These are phyloP conservation scores for Nannospalax galili DNA, from an alignment of 2,113 vertebrate species.

Conservation along the genomic window DNA sequence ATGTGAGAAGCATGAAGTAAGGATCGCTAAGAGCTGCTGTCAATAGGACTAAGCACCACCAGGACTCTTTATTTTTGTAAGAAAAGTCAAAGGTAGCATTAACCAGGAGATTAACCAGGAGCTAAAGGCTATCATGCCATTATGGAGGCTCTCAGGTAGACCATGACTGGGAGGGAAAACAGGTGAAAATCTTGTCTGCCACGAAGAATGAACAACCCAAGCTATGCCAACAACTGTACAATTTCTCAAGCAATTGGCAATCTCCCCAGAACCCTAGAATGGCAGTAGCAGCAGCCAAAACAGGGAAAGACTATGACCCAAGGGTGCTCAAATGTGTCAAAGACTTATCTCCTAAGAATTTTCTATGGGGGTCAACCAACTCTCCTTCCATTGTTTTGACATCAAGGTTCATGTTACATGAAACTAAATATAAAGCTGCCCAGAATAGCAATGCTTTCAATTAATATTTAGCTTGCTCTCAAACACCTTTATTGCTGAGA, in stretches of 20 bases:
- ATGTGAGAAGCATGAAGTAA: no score
- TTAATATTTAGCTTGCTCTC: not conserved
- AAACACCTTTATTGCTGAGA: not conserved
- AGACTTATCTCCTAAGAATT: not conserved
- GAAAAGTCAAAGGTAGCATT: not conserved
- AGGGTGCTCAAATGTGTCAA: not conserved
- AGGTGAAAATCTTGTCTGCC: not conserved
- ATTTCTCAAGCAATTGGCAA: not conserved
- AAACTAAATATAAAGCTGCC: not conserved
- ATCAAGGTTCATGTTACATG: not conserved
- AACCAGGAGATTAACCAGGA: no score
- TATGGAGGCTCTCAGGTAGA: no score
- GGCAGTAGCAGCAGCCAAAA: not conserved
- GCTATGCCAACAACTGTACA: fast-evolving
- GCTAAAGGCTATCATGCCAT: no score
- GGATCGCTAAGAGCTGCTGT: not conserved
- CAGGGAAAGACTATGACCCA: not conserved
- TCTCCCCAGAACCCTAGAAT: not conserved
- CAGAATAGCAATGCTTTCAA: not conserved
- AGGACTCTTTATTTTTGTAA: not conserved
- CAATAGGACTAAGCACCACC: not conserved
- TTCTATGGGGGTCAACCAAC: not conserved
- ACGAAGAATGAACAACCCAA: no score
- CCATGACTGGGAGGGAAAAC: not conserved
- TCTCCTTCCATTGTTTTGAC: not conserved